Evolutionary conservation across 2,888 invertebrate genomes (phyloP), one percentile per base, ranked within the genome.

Genomic region (Caenorhabditis sp.): DNA sequence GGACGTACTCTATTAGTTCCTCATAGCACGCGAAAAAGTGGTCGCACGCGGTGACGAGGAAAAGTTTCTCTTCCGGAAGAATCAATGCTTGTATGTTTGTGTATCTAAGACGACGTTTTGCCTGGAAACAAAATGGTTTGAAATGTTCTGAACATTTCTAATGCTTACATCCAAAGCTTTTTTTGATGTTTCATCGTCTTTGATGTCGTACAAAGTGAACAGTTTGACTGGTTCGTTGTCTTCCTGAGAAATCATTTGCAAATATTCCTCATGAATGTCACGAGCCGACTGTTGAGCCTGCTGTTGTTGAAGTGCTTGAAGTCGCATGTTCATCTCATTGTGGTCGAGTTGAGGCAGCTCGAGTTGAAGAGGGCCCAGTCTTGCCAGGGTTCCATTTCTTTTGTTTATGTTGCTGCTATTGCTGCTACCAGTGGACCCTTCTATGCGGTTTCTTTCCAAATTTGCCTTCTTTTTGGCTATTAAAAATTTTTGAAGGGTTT

Each of bases 161-260:
- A 24, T n/a, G 60, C 58, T 60, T 22, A 76, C 76, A 18, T 67
- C 53, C 13, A 67, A 6, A 1, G 76, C 67, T 18, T 22, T 40
- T 24, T 76, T 67, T 1, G 76, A 53, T 13, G 67, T 67, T 8
- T 67, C 51, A 13, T 76, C 76, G 37, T 67, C 50, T 44, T 76
- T 76, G 13, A 76, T 67, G 28, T 76, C 76, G 13, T 61, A 61
- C 35, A 76, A 53, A 26, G 67, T 76, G 61, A 76, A 76, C n/a
- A 67, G 24, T 35, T 50, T 67, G 8, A 32, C 13, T 0, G 67
- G 67, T 15, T 67, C 67, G 15, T 67, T 53, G 3, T 67, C 76
- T 6, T 76, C 76, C 2, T 67, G 26, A 2, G 47, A 37, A 20
- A 74, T 13, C 18, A 47, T 76, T 13, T 76, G 67, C 1, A 72